Conservation (phyloP, 2,888 invertebrate species). For the Lottia scabra region DNA sequence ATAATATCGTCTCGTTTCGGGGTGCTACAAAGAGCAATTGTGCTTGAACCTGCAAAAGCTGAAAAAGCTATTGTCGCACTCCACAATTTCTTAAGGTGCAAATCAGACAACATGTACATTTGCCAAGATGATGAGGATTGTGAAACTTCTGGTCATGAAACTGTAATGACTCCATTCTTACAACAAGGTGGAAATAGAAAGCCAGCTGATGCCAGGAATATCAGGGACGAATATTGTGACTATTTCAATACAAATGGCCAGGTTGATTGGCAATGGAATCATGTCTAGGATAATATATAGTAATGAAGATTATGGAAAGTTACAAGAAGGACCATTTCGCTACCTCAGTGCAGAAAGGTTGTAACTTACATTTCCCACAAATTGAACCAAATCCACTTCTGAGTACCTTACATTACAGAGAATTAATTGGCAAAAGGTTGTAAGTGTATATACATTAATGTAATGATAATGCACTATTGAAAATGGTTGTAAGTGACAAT, state of each 20-base stretch:
- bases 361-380: no score
- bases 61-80: constrained; percentile 19
- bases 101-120: constrained; percentile 2
- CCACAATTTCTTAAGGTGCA: constrained; percentile 19
- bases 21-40: constrained; percentile 11
- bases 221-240: neutral
- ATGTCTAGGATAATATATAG: no score
- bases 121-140: constrained; percentile 11
- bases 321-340: no score
- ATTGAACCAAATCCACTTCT: no score
- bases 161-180: neutral
- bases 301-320: no score
- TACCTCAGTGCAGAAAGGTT: no score
- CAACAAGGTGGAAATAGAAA: neutral
- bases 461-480: no score
- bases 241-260: constrained; percentile 1
- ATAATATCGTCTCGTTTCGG: constrained; percentile 10
- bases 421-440: no score
- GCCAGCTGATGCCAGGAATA: neutral
- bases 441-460: no score
- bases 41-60: constrained; percentile 14
- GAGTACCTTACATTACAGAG: no score
- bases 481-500: no score
- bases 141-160: constrained; percentile 5
- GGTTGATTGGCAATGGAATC: constrained; percentile 14